Percentiles rank a stretch among this genome's conserved stretches.
Conservation (phyloP, 2,888 invertebrate species). For the Myathropa florea region DNA sequence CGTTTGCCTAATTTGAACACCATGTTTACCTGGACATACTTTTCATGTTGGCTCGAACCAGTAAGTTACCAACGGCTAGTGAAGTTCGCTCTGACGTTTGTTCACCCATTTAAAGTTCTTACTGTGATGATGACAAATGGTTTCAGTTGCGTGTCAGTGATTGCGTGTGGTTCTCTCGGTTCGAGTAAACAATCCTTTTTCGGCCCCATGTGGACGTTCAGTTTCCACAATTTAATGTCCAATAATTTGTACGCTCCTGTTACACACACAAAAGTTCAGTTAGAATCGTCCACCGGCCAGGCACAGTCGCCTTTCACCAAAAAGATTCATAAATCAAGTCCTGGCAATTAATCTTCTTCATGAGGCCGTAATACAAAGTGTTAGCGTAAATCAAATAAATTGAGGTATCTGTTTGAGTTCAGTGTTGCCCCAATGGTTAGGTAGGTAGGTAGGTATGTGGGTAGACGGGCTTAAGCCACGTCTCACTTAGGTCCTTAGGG, state of each 20-base stretch:
- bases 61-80: neutral
- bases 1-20: neutral
- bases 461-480: too few relatives aligned
- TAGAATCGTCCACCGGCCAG: neutral
- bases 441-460: too few relatives aligned
- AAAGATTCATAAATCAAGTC: constrained; percentile 41
- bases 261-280: neutral
- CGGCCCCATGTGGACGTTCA: neutral
- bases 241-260: constrained; percentile 38
- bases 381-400: constrained; percentile 50
- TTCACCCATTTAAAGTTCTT: neutral
- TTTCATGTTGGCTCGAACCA: neutral
- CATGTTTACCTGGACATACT: neutral
- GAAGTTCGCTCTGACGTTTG: neutral
- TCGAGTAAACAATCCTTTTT: constrained; percentile 27
- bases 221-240: constrained; percentile 32
- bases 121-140: constrained; percentile 33
- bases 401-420: constrained; percentile 40
- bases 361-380: constrained; percentile 22
- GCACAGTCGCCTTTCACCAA: neutral
- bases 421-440: neutral
- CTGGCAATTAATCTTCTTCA: constrained; percentile 48
- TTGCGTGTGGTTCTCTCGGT: constrained; percentile 14
- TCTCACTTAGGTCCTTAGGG: too few relatives aligned
- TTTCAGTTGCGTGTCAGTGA: constrained; percentile 13